phyloP scores from a whole-genome alignment of 1,140 invertebrate genomes.

The Papilio dardanus region DNA sequence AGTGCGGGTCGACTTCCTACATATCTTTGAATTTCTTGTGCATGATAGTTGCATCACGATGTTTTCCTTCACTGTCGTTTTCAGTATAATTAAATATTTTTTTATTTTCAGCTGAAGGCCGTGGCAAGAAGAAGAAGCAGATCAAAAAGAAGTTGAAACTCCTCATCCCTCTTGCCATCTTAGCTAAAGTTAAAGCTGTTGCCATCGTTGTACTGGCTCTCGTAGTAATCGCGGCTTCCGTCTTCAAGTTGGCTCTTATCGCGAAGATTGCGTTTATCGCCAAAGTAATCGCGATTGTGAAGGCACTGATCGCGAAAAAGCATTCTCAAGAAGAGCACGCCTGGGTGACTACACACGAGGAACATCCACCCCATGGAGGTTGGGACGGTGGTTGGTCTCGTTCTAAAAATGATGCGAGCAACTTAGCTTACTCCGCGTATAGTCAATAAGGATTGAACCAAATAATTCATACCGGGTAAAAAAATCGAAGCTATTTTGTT shows the following conservation, averaged over 20 bases:
- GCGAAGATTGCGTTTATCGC: slow-evolving; percentile 75
- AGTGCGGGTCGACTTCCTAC: too few relatives aligned
- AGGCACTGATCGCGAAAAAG: slow-evolving; percentile 86
- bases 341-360: slow-evolving; percentile 83
- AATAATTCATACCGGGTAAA: slow-evolving; percentile 32
- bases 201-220: slow-evolving; percentile 60
- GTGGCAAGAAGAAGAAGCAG: slow-evolving; percentile 76
- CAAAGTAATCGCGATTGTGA: slow-evolving; percentile 68
- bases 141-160: slow-evolving; percentile 75
- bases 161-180: slow-evolving; percentile 65
- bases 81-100: not conserved
- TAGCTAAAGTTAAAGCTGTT: slow-evolving; percentile 69
- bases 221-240: slow-evolving; percentile 68
- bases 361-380: slow-evolving; percentile 76
- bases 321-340: slow-evolving; percentile 86
- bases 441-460: slow-evolving; percentile 58
- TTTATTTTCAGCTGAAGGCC: slow-evolving; percentile 60
- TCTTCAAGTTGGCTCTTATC: slow-evolving; percentile 71
- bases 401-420: slow-evolving; percentile 81
- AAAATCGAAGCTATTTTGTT: slow-evolving; percentile 11
- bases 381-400: slow-evolving; percentile 84
- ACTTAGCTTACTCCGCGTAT: slow-evolving; percentile 86
- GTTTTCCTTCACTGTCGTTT: too few relatives aligned
- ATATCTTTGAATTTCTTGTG: too few relatives aligned
- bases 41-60: too few relatives aligned